Conservation (phyloP, 92 coral and sea anemone genomes). For the Pocillopora meandrina region DNA sequence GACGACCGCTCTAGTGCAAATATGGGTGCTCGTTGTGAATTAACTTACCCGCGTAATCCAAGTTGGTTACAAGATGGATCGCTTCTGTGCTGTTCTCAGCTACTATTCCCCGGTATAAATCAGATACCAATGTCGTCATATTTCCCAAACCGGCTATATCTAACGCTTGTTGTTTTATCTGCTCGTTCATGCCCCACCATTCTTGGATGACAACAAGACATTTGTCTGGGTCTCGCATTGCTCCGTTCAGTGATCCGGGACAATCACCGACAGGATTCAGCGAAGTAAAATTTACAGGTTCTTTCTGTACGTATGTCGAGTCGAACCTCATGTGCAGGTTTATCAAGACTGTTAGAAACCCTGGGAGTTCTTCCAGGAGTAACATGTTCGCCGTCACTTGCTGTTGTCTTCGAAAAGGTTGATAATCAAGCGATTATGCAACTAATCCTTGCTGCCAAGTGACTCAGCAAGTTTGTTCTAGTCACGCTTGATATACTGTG, state of each 20-base stretch:
- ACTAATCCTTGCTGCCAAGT: neutral
- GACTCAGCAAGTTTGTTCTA: constrained; percentile 22
- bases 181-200: constrained; percentile 99
- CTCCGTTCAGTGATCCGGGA: constrained; percentile 85
- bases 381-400: constrained; percentile 41
- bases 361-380: constrained; percentile 54
- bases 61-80: constrained; percentile 56
- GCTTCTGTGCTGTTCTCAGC: constrained; percentile 72
- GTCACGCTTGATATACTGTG: constrained; percentile 13
- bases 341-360: constrained; percentile 58
- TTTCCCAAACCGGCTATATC: constrained; percentile 78
- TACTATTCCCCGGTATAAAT: constrained; percentile 83
- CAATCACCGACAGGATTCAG: constrained; percentile 75
- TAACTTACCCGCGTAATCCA: constrained; percentile 69
- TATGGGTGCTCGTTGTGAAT: too few species aligned
- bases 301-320: constrained; percentile 62
- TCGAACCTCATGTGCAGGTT: constrained; percentile 73
- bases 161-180: constrained; percentile 86
- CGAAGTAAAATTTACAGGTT: constrained; percentile 68
- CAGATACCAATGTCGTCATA: constrained; percentile 89
- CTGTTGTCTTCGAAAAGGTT: neutral
- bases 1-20: too few species aligned
- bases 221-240: constrained; percentile 54
- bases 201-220: constrained; percentile 93
- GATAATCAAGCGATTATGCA: neutral